Conservation (phyloP, 2,888 invertebrate species). For the Mythimna pallens region DNA sequence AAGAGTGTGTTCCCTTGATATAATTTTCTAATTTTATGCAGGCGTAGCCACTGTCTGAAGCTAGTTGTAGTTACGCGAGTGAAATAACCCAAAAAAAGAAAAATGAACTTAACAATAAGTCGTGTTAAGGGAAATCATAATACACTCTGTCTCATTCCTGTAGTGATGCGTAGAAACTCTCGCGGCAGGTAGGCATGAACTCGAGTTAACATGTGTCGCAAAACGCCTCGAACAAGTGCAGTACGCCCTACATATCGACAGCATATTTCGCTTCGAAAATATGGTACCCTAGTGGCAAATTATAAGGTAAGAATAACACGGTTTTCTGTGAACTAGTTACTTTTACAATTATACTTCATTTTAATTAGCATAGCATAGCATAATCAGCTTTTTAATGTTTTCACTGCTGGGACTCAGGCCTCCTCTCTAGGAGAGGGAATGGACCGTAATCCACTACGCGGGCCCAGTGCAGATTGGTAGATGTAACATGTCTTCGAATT, state of each 20-base stretch:
- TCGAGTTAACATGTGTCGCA: constrained; percentile 68
- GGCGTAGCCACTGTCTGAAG: no score
- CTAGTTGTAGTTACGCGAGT: no score
- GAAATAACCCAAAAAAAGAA: no score
- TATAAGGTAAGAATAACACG: neutral
- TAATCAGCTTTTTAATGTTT: no score
- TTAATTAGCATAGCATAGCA: no score
- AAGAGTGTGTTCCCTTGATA: no score
- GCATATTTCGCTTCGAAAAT: constrained; percentile 22
- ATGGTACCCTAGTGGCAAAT: neutral
- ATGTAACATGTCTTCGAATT: no score
- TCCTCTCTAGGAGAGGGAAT: no score
- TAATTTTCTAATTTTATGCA: no score
- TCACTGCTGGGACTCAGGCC: no score
- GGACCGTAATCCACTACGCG: no score
- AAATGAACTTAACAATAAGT: neutral
- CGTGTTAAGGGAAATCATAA: neutral
- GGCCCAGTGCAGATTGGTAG: no score
- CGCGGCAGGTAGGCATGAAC: constrained; percentile 58
- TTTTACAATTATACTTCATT: neutral
- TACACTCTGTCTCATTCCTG: neutral
- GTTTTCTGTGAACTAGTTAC: constrained; percentile 9
- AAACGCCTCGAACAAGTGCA: constrained; percentile 54
- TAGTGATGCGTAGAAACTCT: constrained; percentile 5
- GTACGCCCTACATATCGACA: constrained; percentile 1